phyloP scores from a whole-genome alignment of 2,797 vertebrate species.

The Neosilurus mollespiculum region DNA sequence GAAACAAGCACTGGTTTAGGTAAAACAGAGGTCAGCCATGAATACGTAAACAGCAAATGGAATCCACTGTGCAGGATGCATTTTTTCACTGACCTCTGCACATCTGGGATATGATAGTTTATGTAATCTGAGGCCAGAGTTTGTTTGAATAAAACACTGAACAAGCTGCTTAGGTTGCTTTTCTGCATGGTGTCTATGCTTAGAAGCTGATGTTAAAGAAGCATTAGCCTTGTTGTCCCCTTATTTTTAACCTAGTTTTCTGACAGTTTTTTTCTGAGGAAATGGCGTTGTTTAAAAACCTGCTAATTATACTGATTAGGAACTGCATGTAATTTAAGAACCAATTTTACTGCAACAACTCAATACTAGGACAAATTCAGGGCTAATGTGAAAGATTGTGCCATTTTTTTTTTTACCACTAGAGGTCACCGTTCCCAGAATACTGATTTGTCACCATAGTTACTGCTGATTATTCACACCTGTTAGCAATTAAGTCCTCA shows the following conservation, averaged over 20 bases:
- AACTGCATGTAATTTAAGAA: neutral
- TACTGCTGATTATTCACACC: conserved; percentile 14
- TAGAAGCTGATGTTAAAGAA: conserved; percentile 21
- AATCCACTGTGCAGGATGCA: conserved; percentile 1
- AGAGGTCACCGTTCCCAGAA: conserved; percentile 13
- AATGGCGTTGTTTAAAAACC: neutral
- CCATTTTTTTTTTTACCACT: neutral
- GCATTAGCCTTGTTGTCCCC: neutral
- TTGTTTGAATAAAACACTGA: conserved; percentile 51
- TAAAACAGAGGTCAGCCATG: conserved; percentile 14
- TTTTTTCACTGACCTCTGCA: conserved; percentile 21
- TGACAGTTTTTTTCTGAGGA: neutral
- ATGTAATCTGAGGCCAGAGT: conserved; percentile 46
- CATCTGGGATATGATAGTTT: conserved; percentile 37
- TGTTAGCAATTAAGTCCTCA: conserved; percentile 12
- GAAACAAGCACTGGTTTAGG: neutral
- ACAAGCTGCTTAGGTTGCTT: conserved; percentile 32
- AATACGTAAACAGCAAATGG: conserved; percentile 13
- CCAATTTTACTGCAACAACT: neutral
- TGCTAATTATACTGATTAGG: neutral
- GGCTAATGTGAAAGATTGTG: neutral
- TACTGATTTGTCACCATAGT: conserved; percentile 26
- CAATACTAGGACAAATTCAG: neutral
- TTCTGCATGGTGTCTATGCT: conserved; percentile 24
- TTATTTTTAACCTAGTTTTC: conserved; percentile 8